phyloP scores from a whole-genome alignment of 2,113 vertebrate genomes.

The Tupaia tana region DNA sequence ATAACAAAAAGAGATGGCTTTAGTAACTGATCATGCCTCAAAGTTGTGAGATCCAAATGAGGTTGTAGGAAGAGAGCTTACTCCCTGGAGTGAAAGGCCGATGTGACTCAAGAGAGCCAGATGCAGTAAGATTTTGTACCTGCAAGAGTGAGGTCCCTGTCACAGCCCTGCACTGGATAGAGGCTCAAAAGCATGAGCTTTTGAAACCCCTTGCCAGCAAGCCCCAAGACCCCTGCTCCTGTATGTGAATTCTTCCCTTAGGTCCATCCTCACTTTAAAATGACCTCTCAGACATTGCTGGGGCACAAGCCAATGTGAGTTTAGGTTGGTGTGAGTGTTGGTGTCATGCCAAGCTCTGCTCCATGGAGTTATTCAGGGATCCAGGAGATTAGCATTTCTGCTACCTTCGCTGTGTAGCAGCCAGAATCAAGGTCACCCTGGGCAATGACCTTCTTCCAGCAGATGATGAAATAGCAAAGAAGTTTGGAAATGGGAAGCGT shows the following conservation, averaged over 20 bases:
- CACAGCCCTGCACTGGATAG: no score
- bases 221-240: not conserved
- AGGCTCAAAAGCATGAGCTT: fast-evolving
- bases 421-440: not conserved
- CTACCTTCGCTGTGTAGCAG: not conserved
- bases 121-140: not conserved
- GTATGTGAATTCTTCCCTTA: no score
- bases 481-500: no score
- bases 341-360: not conserved
- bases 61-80: not conserved
- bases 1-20: not conserved
- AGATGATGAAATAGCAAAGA: not conserved
- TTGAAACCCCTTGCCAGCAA: not conserved
- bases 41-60: not conserved
- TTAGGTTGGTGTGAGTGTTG: not conserved
- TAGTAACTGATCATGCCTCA: not conserved
- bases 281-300: fast-evolving
- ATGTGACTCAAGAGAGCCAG: not conserved
- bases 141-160: fast-evolving
- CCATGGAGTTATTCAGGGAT: not conserved
- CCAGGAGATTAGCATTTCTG: not conserved
- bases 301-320: fast-evolving
- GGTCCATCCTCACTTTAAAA: not conserved
- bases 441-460: not conserved
- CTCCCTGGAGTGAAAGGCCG: not conserved